Conservation (phyloP, 2,888 invertebrate species). For the Cryptophagus acutangulus region DNA sequence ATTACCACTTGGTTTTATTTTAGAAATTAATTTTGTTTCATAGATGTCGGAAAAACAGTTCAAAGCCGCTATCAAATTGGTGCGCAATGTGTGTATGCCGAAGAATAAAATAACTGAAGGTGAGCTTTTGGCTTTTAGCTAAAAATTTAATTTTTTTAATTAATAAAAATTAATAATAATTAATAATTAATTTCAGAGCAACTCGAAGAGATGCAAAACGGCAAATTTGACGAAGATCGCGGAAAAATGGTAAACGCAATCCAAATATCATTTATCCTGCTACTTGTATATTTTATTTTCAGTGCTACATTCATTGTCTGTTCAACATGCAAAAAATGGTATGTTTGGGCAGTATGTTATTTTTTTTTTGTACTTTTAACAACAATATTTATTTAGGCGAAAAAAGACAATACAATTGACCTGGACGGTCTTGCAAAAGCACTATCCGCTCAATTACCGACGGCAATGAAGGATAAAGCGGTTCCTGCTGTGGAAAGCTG, state of each 20-base stretch:
- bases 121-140: too few relatives aligned
- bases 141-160: too few relatives aligned
- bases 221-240: conserved; percentile 2
- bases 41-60: not conserved
- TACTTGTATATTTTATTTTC: too few relatives aligned
- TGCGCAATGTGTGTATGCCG: not conserved
- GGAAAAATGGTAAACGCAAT: too few relatives aligned
- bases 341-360: too few relatives aligned
- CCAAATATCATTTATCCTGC: too few relatives aligned
- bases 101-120: not conserved
- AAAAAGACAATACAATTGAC: not conserved
- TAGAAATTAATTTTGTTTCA: too few relatives aligned
- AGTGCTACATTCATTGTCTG: not conserved
- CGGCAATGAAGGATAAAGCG: not conserved
- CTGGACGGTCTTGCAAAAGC: not conserved
- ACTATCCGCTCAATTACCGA: not conserved
- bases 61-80: not conserved
- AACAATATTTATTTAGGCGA: too few relatives aligned
- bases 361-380: too few relatives aligned
- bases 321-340: not conserved
- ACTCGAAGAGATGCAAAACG: not conserved
- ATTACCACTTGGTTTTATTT: too few relatives aligned
- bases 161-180: not conserved
- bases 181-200: not conserved
- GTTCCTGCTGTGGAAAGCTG: not conserved